Base-by-base conservation (phyloP, 2,888 invertebrate genomes). In the Caenorhabditis sp. region DNA sequence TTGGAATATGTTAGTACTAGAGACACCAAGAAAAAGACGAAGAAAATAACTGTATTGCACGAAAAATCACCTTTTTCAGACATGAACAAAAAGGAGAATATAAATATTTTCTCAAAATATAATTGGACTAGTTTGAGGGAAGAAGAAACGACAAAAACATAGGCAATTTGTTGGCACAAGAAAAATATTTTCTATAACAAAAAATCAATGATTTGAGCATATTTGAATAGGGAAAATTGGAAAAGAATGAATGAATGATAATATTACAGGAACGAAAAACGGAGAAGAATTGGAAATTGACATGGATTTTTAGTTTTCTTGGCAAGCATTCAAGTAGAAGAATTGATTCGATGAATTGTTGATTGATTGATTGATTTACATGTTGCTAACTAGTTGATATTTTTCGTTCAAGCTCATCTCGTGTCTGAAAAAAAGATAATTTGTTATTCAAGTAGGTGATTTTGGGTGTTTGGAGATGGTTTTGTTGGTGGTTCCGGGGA, bases 381-480 rank as follows among this genome's bases (percentile, higher is more conserved):
- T 82, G 70, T 84, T 84, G 66, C 80, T 80, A 25, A 86, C 83
- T 57, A 86, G 71, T 56, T 81, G 82, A 68, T 86, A 79, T 65
- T 86, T 86, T 67, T 86, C 84, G 60, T 85, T 85, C 53, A 87
- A 73, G 7, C 81, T 77, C 85, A 87, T 84, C 61, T 85, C 82
- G 63, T 62, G 59, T 36, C 71, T 71, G 67, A 0, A 69, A 71
- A 63, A 21, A 27, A 26, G n/a, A n/a, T 7, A 21, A 23, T n/a
- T 21, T 21, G 52, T 7, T 4, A 8, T 8, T 20, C 7, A 2
- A 23, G 21, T 10, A 52, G 8, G 8, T 52, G 21, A 50, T 20
- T 50, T 53, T 1, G 1, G 10, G 7, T 10, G 12, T 49, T n/a
- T 53, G 59, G n/a, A 23, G 56, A 27, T 27, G 12, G n/a, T n/a